Conservation (phyloP, 92 coral and sea anemone species). For the Isaurus tuberculatus region DNA sequence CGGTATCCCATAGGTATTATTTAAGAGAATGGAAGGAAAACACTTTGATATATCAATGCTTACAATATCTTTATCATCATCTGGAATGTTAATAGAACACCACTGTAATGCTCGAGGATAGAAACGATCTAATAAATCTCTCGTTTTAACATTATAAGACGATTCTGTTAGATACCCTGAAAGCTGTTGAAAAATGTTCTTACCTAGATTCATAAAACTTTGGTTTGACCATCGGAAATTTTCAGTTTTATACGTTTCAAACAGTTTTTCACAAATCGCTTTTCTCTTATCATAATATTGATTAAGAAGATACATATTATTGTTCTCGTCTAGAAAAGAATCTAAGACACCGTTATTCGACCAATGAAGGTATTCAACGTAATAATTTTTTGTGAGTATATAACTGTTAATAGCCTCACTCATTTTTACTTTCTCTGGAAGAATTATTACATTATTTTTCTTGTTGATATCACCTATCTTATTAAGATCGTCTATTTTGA, state of each 20-base stretch:
- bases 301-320: neutral
- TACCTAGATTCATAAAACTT: neutral
- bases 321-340: slow-evolving; percentile 52
- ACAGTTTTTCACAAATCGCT: neutral
- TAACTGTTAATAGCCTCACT: slow-evolving; percentile 16
- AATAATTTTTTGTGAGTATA: neutral
- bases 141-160: slow-evolving; percentile 6
- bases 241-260: neutral
- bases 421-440: slow-evolving; percentile 45
- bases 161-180: slow-evolving; percentile 33
- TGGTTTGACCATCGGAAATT: neutral
- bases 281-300: slow-evolving; percentile 18
- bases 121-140: slow-evolving; percentile 55
- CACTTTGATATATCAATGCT: slow-evolving; percentile 48
- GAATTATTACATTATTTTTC: slow-evolving; percentile 38
- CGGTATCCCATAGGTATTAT: slow-evolving; percentile 12
- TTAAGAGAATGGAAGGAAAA: slow-evolving; percentile 41
- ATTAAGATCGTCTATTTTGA: neutral
- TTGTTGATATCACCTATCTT: neutral
- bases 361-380: slow-evolving; percentile 57
- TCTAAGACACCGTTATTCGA: neutral
- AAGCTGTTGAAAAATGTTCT: neutral
- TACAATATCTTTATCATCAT: slow-evolving; percentile 6
- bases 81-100: slow-evolving; percentile 34
- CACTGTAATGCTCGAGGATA: slow-evolving; percentile 64